These are phyloP conservation scores for Pseudochirops cupreus DNA, from an alignment of 2,797 vertebrate species.

Conservation along the genomic window DNA sequence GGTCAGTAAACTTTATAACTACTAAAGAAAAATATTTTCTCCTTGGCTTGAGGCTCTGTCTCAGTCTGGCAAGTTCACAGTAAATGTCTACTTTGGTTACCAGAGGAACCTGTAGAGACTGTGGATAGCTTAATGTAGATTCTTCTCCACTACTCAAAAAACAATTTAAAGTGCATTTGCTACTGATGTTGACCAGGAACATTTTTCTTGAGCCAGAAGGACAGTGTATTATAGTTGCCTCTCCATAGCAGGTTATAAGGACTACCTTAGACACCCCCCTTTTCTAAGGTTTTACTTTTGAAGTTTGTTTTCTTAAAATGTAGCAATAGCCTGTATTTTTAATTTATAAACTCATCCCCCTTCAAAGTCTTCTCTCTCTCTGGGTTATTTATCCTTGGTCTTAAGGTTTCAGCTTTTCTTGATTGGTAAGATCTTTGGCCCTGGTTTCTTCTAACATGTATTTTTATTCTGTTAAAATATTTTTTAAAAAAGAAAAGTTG, in stretches of 20 bases:
- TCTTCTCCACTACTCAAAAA: neutral
- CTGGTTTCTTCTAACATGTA: neutral
- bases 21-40: neutral
- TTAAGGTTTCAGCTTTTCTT: neutral
- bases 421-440: neutral
- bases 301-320: neutral
- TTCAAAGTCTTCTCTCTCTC: neutral
- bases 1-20: neutral
- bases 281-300: neutral
- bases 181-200: neutral
- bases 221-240: neutral
- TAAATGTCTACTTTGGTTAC: slow-evolving; percentile 10
- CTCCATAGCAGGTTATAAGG: neutral
- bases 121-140: neutral
- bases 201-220: neutral
- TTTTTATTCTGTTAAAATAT: neutral
- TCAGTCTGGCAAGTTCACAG: neutral
- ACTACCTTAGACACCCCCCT: neutral
- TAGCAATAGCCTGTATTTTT: neutral
- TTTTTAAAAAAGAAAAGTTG: neutral
- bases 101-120: neutral
- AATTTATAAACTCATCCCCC: neutral
- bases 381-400: neutral
- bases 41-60: neutral
- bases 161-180: neutral